Evolutionary conservation across 2,113 vertebrate genomes (phyloP), one percentile per base, ranked within the genome.

Genomic region (Bagarius yarrelli): DNA sequence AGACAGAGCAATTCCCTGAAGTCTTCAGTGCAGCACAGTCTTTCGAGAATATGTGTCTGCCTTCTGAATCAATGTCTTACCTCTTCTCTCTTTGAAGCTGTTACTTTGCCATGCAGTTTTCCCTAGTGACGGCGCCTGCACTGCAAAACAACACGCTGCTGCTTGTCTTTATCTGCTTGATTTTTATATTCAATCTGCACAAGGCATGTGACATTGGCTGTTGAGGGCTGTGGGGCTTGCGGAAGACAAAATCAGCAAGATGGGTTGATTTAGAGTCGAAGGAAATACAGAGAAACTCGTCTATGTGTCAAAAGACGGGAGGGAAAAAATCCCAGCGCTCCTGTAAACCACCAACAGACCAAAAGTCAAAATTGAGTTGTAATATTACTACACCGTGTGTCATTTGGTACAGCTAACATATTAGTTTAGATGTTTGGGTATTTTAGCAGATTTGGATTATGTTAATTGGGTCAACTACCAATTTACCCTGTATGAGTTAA

Each of bases 31-130:
- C 61, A 53, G 84, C 82, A 64, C 71, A 40, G 60, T 75, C 27
- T 56, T 60, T 56, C 57, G 67, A 34, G 64, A 83, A 59, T 60
- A 69, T 85, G 67, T 16, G 82, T 81, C 77, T 69, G 84, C 34
- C 76, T 86, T 71, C 83, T 76, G 81, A 84, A 81, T 76, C 84
- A 77, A 70, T 63, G 52, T 52, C 86, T 83, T 83, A 76, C 81
- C 47, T 83, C 76, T 70, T 80, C 84, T 64, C 52, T 63, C 69
- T 83, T 83, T 89, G 85, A 91, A 90, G 83, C 87, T 89, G 88
- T 84, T 76, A 76, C 76, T 76, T 86, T 87, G 84, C 88, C 84
- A 82, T 76, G 85, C 82, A 82, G 30, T 53, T 85, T 71, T 63
- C 64, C 53, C 34, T 14, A 19, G 79, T 47, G 63, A 25, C 86